A percentile compares a stretch with the other conserved stretches of the same genome.
phyloP scores from a whole-genome alignment of 2,797 vertebrate species.

The Hephaestus fuliginosus region DNA sequence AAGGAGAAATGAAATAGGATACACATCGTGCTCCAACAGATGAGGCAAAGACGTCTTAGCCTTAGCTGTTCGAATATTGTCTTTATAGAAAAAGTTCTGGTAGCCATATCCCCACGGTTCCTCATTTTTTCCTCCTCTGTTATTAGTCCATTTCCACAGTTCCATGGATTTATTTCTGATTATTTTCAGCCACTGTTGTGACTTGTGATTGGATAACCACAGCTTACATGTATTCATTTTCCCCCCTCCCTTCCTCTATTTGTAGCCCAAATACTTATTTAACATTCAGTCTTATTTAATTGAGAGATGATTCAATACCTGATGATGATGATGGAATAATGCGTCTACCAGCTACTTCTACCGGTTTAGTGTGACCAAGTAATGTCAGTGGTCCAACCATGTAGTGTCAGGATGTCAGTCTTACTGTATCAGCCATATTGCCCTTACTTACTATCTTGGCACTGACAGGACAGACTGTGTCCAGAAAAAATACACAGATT shows the following conservation, averaged over 20 bases:
- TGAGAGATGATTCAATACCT: not conserved
- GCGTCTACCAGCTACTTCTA: not conserved
- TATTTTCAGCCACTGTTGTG: not conserved
- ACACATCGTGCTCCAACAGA: not conserved
- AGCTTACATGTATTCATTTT: not conserved
- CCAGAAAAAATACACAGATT: not conserved
- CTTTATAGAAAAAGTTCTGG: not conserved
- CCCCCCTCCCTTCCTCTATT: not conserved
- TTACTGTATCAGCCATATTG: not conserved
- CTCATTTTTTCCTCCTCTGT: not conserved
- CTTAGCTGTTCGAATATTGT: not conserved
- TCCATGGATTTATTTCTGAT: not conserved
- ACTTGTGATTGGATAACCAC: constrained; percentile 8
- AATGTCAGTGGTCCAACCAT: not conserved
- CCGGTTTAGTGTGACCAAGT: not conserved
- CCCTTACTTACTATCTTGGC: not conserved
- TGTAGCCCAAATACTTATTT: not conserved
- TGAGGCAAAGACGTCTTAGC: not conserved
- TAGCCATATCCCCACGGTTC: not conserved
- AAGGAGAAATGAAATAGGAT: not conserved
- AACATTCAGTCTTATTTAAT: not conserved
- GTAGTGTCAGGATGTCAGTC: not conserved
- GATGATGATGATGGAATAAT: not conserved
- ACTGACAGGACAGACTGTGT: not conserved
- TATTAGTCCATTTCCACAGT: not conserved